A percentile compares a stretch with the other conserved stretches of the same genome.
Conservation (phyloP, 2,797 vertebrate genomes). For the Lemur catta region DNA sequence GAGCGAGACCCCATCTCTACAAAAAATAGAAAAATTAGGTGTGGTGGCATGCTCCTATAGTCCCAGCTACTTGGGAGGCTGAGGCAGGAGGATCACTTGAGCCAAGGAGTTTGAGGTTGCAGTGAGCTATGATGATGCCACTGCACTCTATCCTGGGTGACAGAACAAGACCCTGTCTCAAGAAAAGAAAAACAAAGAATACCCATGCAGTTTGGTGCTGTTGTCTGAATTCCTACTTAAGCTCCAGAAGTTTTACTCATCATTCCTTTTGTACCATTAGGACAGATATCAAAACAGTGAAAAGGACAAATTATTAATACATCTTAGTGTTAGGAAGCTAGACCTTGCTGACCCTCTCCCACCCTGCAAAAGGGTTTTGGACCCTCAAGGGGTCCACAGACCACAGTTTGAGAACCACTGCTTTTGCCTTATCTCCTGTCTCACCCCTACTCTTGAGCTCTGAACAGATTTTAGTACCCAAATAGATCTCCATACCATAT, state of each 20-base stretch:
- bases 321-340: not conserved
- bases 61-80: not conserved
- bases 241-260: not conserved
- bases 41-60: fast-evolving
- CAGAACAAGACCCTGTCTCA: no score
- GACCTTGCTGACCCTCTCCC: not conserved
- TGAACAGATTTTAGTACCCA: not conserved
- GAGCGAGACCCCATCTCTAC: not conserved
- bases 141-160: no score
- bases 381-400: no score
- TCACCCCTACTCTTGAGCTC: not conserved
- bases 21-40: not conserved
- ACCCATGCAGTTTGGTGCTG: not conserved
- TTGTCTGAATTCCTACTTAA: not conserved
- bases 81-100: not conserved
- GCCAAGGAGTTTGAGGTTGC: not conserved
- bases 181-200: not conserved
- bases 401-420: not conserved
- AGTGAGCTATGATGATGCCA: not conserved
- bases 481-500: not conserved
- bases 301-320: not conserved
- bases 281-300: not conserved
- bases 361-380: not conserved
- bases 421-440: not conserved
- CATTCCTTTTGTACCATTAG: not conserved